Evolutionary conservation across 2,113 vertebrate species (phyloP).

Genomic region (Otocyon megalotis): DNA sequence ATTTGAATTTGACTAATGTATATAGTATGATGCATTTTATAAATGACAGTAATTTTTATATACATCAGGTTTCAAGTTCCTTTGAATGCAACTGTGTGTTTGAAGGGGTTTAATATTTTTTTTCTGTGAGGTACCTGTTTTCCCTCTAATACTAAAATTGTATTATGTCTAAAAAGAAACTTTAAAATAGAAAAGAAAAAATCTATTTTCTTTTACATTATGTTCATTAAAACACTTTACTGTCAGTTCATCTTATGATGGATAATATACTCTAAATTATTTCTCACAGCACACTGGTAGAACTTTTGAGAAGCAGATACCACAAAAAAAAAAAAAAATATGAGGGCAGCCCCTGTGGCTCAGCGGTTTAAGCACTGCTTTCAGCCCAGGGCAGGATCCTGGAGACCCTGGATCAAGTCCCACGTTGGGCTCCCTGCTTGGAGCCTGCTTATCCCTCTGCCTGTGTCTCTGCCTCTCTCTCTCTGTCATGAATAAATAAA

Average conservation of each 20-base stretch:
- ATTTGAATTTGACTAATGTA: background rate
- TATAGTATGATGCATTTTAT: background rate
- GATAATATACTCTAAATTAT: conserved; percentile 59
- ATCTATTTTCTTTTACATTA: conserved; percentile 48
- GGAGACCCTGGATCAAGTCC: no score
- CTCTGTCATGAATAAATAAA: background rate
- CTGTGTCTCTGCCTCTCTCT: background rate
- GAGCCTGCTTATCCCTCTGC: background rate
- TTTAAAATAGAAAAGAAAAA: conserved; percentile 37
- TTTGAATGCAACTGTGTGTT: conserved; percentile 17
- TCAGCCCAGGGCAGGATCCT: no score
- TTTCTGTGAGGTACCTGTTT: conserved; percentile 48
- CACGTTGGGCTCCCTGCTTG: background rate
- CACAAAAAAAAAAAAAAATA: background rate
- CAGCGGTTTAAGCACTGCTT: no score
- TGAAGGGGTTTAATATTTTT: conserved; percentile 25
- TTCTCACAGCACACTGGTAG: background rate
- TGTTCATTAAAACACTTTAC: conserved; percentile 64
- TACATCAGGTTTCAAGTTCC: conserved; percentile 35
- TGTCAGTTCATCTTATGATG: conserved; percentile 55
- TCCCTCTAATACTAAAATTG: conserved; percentile 67
- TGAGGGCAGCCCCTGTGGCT: no score
- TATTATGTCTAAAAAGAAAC: conserved; percentile 70
- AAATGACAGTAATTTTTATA: background rate
- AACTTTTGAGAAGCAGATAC: conserved; percentile 1